Conservation (phyloP, 2,888 invertebrate genomes). For the Andrena flavipes region DNA sequence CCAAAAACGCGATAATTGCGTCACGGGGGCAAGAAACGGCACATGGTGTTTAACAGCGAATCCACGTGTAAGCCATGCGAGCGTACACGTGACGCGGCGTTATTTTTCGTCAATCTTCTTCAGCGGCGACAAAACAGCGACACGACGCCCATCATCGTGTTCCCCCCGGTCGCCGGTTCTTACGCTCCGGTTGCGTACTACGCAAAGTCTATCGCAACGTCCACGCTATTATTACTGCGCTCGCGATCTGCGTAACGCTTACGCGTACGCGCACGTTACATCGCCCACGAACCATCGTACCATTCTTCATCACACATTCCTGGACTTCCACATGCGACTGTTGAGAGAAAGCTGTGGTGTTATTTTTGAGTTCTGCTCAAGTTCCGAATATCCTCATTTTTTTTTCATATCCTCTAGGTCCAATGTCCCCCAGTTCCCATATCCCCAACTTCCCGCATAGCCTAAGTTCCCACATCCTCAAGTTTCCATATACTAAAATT, state of each 20-base stretch:
- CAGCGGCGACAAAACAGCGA: slow-evolving; percentile 34
- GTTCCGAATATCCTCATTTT: not conserved
- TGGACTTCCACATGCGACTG: slow-evolving; percentile 24
- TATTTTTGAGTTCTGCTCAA: not conserved
- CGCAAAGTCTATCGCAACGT: slow-evolving; percentile 41
- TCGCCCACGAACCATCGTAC: not conserved
- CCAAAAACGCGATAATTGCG: slow-evolving; percentile 49
- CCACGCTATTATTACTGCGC: slow-evolving; percentile 57
- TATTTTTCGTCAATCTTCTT: slow-evolving; percentile 36
- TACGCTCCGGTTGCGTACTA: slow-evolving; percentile 38
- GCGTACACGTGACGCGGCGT: slow-evolving; percentile 6
- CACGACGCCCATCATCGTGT: not conserved
- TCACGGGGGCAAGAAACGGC: slow-evolving; percentile 47
- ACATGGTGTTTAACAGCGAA: slow-evolving; percentile 26
- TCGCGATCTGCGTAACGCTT: slow-evolving; percentile 24
- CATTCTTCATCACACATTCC: slow-evolving; percentile 16
- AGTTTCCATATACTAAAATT: not conserved
- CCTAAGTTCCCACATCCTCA: not conserved
- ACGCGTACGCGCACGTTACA: slow-evolving; percentile 9
- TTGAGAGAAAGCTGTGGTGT: slow-evolving; percentile 18
- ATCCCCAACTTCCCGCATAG: not conserved
- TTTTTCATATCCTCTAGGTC: not conserved
- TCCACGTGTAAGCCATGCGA: slow-evolving; percentile 39
- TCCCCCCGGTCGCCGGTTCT: slow-evolving; percentile 34
- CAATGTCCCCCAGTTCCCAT: not conserved